A percentile compares a stretch with the other conserved stretches of the same genome.
Conservation (phyloP, 2,888 invertebrate species). For the Dexiosoma caninum region DNA sequence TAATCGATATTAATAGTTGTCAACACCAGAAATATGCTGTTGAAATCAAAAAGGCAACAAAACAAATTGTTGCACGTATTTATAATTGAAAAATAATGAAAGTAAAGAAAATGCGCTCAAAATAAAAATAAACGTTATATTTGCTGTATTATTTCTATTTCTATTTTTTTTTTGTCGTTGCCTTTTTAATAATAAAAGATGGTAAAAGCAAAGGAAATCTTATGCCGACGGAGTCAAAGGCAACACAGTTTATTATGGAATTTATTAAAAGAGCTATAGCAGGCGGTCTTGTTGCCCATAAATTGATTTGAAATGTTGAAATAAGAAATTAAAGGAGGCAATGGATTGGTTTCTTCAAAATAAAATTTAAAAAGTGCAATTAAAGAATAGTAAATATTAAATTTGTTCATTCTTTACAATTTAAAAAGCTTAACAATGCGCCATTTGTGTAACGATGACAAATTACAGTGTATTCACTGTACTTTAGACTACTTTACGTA, state of each 20-base stretch:
- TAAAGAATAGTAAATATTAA: neutral
- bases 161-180: too few species aligned
- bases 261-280: neutral
- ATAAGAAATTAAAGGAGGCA: neutral
- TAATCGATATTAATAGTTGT: constrained; percentile 56
- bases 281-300: neutral
- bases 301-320: constrained; percentile 27
- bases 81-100: constrained; percentile 59
- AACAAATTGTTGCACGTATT: constrained; percentile 50
- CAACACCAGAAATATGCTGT: constrained; percentile 47
- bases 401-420: too few species aligned
- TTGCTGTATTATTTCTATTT: neutral
- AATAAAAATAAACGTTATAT: too few species aligned
- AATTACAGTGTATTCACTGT: too few species aligned
- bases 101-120: constrained; percentile 3
- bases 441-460: too few species aligned
- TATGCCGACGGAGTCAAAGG: constrained; percentile 42
- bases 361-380: neutral
- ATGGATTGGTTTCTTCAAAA: constrained; percentile 1
- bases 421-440: too few species aligned
- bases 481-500: too few species aligned
- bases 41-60: constrained; percentile 25
- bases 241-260: constrained; percentile 4
- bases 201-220: neutral
- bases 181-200: too few species aligned